Evolutionary conservation across 1,140 invertebrate species (phyloP).

Genomic region (Spodoptera frugiperda): DNA sequence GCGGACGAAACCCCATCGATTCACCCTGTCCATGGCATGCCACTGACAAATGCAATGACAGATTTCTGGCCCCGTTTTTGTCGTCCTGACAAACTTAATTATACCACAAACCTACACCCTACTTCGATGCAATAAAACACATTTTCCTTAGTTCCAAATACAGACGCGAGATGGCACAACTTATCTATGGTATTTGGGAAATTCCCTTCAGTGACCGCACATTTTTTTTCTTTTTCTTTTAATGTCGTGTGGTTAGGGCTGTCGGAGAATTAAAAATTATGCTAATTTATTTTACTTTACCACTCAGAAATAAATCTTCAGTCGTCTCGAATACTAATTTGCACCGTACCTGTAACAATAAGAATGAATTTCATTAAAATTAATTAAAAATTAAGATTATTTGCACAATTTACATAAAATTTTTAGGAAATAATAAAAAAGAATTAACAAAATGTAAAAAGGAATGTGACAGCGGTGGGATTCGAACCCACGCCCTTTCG

Average conservation of each 20-base stretch:
- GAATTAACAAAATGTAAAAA: not conserved
- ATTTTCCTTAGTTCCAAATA: conserved; percentile 21
- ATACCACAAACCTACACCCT: not conserved
- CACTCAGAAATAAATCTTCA: not conserved
- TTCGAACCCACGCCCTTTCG: conserved; percentile 60
- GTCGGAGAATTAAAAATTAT: conserved; percentile 26
- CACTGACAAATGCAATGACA: conserved; percentile 58
- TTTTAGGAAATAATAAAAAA: not conserved
- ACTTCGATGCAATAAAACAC: not conserved
- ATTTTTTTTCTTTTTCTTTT: conserved; percentile 46
- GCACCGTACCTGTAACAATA: conserved; percentile 42
- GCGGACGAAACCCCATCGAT: conserved; percentile 45
- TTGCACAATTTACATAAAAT: not conserved
- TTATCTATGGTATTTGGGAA: conserved; percentile 55
- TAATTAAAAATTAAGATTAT: not conserved
- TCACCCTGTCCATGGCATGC: conserved; percentile 46
- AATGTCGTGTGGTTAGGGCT: conserved; percentile 40
- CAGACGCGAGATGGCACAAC: conserved; percentile 13
- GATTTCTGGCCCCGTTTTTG: conserved; percentile 55
- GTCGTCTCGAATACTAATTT: not conserved
- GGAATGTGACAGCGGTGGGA: conserved; percentile 60
- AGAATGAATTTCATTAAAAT: conserved; percentile 1
- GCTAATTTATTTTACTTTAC: conserved; percentile 43
- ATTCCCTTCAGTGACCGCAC: conserved; percentile 53
- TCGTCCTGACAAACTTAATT: conserved; percentile 13